Evolutionary conservation across 2,797 vertebrate species (phyloP).

Genomic region (Orestias chungarensis): DNA sequence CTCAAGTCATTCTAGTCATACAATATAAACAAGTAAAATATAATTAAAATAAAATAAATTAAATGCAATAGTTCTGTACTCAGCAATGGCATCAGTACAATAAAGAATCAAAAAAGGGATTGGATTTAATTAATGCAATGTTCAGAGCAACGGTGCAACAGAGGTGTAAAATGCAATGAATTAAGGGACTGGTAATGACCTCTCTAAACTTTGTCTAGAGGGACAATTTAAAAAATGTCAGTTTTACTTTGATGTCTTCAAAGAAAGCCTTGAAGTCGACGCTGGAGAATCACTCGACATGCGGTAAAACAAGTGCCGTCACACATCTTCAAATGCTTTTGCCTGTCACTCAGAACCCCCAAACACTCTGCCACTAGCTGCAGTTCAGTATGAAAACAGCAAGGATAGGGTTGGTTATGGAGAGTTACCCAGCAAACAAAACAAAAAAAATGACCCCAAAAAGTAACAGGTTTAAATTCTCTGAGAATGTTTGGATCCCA

Average conservation of each 20-base stretch:
- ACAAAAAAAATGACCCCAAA: background rate
- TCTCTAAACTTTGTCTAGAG: slow-evolving; percentile 38
- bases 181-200: slow-evolving; percentile 12
- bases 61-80: background rate
- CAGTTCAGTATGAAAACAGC: slow-evolving; percentile 3
- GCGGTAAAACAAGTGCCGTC: slow-evolving; percentile 22
- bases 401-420: background rate
- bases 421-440: background rate
- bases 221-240: slow-evolving; percentile 45
- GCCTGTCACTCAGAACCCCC: slow-evolving; percentile 41
- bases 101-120: background rate
- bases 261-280: slow-evolving; percentile 54
- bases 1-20: background rate
- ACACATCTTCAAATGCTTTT: slow-evolving; percentile 27
- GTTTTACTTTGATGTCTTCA: slow-evolving; percentile 63
- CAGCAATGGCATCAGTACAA: background rate
- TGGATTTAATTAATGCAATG: background rate
- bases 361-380: slow-evolving; percentile 6
- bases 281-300: slow-evolving; percentile 36
- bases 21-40: background rate
- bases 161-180: slow-evolving; percentile 13
- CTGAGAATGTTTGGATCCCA: background rate
- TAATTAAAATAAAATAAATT: background rate
- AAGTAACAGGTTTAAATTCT: background rate
- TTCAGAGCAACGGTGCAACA: background rate